Conservation (phyloP, 2,888 invertebrate genomes). For the Arrhopalites spinosus region DNA sequence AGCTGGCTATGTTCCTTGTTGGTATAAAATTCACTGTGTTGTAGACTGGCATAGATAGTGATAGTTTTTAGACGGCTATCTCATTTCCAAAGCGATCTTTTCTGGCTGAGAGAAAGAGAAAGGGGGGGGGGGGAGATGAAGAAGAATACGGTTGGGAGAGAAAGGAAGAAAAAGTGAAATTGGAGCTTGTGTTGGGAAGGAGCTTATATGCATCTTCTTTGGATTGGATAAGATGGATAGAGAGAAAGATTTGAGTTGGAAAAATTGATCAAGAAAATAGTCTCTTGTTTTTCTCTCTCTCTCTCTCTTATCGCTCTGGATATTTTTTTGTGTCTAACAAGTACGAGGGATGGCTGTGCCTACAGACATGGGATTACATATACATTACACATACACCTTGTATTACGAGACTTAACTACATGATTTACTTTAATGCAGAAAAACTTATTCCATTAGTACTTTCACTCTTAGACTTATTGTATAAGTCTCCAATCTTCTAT, state of each 20-base stretch:
- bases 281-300: slow-evolving; percentile 6
- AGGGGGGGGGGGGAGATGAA: background rate
- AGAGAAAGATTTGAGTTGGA: slow-evolving; percentile 1
- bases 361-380: too few species aligned
- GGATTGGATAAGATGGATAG: background rate
- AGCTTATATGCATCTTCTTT: too few species aligned
- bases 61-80: too few species aligned
- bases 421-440: slow-evolving; percentile 12
- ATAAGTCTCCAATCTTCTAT: background rate
- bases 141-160: background rate
- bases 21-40: too few species aligned
- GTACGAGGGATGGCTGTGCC: too few species aligned
- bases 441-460: slow-evolving; percentile 17
- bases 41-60: background rate
- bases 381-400: too few species aligned
- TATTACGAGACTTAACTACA: background rate
- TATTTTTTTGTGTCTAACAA: too few species aligned
- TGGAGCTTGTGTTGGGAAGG: too few species aligned
- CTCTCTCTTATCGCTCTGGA: background rate
- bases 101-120: background rate
- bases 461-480: background rate
- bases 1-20: background rate
- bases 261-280: slow-evolving; percentile 26
- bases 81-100: slow-evolving; percentile 7
- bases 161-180: background rate